These are phyloP conservation scores for Ahaetulla prasina DNA, from an alignment of 2,113 vertebrate species.

Conservation along the genomic window DNA sequence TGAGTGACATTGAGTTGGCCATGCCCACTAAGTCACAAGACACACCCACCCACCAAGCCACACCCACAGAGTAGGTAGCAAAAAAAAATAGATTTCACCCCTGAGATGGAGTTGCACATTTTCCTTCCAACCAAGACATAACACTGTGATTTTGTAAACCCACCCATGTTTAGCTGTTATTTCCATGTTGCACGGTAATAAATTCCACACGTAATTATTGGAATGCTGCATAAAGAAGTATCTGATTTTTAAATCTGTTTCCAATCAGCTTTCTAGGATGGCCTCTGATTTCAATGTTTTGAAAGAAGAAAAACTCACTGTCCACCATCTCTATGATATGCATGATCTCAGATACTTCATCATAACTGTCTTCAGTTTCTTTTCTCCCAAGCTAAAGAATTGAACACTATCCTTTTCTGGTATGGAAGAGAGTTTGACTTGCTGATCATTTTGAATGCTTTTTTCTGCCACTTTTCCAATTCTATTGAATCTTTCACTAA, in stretches of 20 bases:
- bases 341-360: neutral
- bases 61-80: no score
- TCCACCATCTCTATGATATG: neutral
- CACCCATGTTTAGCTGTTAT: neutral
- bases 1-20: no score
- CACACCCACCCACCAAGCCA: no score
- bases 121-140: neutral
- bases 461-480: neutral
- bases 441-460: neutral
- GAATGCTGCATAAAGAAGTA: neutral
- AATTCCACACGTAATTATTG: neutral
- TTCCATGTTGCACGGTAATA: neutral
- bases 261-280: neutral
- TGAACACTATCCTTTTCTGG: neutral
- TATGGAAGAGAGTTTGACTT: neutral
- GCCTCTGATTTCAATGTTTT: neutral
- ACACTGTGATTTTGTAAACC: neutral
- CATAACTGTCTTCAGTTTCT: neutral
- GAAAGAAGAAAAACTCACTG: neutral
- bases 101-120: neutral
- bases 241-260: neutral
- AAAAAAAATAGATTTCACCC: no score
- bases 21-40: no score
- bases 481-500: neutral
- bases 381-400: neutral